phyloP scores from a whole-genome alignment of 2,888 invertebrate genomes.

The Panzeria rudis region DNA sequence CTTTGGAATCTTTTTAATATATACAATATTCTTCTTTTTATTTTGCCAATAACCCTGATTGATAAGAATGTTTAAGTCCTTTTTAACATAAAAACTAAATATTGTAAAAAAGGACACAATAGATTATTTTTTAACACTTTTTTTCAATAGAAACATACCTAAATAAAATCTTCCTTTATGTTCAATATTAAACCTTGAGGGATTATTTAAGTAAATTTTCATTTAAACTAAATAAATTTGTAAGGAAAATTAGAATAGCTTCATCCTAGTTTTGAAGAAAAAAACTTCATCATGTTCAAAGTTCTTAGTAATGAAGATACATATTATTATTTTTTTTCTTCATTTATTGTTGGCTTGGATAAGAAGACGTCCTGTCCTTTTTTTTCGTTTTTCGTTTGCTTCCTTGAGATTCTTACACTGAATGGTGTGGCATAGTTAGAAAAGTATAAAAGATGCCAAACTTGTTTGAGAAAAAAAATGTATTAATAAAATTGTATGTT shows the following conservation, averaged over 20 bases:
- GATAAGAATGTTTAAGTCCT: constrained; percentile 40
- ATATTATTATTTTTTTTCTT: constrained; percentile 23
- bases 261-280: background rate
- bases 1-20: constrained; percentile 40
- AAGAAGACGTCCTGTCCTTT: constrained; percentile 28
- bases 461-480: constrained; percentile 6
- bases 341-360: constrained; percentile 30
- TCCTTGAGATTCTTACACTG: background rate
- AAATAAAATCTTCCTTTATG: constrained; percentile 31
- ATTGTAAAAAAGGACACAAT: constrained; percentile 44
- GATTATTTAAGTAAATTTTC: constrained; percentile 47
- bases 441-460: constrained; percentile 9
- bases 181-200: constrained; percentile 31
- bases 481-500: constrained; percentile 25
- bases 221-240: constrained; percentile 28
- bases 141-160: background rate
- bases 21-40: constrained; percentile 10
- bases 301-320: constrained; percentile 50
- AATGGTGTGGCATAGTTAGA: background rate
- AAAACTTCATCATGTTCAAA: constrained; percentile 20
- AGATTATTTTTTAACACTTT: constrained; percentile 10
- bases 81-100: constrained; percentile 23
- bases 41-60: constrained; percentile 47
- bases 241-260: background rate
- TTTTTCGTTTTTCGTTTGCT: background rate